A percentile compares a stretch with the other conserved stretches of the same genome.
Conservation (phyloP, 2,797 vertebrate species). For the Pampus argenteus region DNA sequence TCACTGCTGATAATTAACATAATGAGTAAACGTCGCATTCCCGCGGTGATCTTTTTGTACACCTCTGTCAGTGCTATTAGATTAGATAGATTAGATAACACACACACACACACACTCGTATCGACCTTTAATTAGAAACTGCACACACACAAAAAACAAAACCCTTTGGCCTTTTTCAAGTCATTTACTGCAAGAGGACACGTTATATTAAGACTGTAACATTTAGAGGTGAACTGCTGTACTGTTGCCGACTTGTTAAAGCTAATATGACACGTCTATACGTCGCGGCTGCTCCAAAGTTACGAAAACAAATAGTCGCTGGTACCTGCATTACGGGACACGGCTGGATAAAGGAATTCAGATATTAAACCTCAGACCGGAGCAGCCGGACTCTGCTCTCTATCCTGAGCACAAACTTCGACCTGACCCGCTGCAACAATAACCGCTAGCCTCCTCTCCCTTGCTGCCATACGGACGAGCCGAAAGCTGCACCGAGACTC, state of each 20-base stretch:
- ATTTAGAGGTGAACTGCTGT: conserved; percentile 4
- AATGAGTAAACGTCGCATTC: conserved; percentile 20
- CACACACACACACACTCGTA: conserved; percentile 32
- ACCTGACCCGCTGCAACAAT: conserved; percentile 35
- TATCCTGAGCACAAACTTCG: conserved; percentile 61
- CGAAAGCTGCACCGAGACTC: conserved; percentile 45
- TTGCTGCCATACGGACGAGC: conserved; percentile 20
- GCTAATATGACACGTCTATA: conserved; percentile 22
- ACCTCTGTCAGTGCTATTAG: conserved; percentile 43
- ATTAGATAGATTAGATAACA: no score
- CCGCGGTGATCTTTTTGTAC: conserved; percentile 31
- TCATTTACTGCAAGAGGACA: conserved; percentile 6
- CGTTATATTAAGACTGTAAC: not conserved
- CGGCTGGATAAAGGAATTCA: conserved; percentile 62
- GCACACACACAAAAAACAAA: conserved; percentile 43
- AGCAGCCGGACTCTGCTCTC: conserved; percentile 50
- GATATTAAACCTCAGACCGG: conserved; percentile 49
- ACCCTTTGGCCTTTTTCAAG: conserved; percentile 30
- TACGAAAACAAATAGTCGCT: conserved; percentile 72
- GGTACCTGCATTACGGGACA: conserved; percentile 46
- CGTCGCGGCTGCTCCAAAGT: conserved; percentile 66
- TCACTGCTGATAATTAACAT: conserved; percentile 25
- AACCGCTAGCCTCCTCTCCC: conserved; percentile 21
- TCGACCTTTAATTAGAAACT: conserved; percentile 53
- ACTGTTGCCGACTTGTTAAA: conserved; percentile 11